These are phyloP conservation scores for Camelus bactrianus DNA, from an alignment of 2,113 vertebrate genomes.

Conservation along the genomic window DNA sequence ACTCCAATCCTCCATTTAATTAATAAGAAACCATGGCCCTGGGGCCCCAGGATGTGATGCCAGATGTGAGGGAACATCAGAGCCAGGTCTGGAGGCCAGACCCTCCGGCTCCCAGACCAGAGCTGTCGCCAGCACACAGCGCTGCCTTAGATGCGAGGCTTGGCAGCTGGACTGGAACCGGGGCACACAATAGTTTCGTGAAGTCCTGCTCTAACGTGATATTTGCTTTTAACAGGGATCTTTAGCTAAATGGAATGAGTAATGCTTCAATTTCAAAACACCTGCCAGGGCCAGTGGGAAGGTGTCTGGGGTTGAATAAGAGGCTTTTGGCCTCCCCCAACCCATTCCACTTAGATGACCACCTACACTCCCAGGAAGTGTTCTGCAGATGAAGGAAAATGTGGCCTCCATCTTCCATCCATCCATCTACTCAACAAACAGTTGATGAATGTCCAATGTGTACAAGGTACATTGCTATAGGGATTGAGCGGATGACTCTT, in stretches of 20 bases:
- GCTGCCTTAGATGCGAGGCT: not conserved
- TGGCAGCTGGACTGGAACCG: not conserved
- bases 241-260: not conserved
- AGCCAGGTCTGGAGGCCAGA: not conserved
- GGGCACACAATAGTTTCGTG: not conserved
- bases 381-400: not conserved
- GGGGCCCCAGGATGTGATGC: not conserved
- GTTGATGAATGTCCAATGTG: not conserved
- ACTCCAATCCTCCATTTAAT: not conserved
- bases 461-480: not conserved
- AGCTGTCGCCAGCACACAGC: not conserved
- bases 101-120: not conserved
- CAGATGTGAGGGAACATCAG: not conserved
- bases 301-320: not conserved
- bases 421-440: not conserved
- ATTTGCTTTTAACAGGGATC: not conserved
- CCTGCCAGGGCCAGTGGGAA: not conserved
- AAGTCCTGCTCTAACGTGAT: not conserved
- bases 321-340: not conserved
- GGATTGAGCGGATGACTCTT: not conserved
- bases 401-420: not conserved
- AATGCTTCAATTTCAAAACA: conserved; percentile 47
- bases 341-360: not conserved
- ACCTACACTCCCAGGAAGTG: not conserved
- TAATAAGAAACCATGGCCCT: not conserved